A percentile compares a stretch with the other conserved stretches of the same genome.
Evolutionary conservation across 1,140 invertebrate species (phyloP).

Genomic region (Anoplophora glabripennis): DNA sequence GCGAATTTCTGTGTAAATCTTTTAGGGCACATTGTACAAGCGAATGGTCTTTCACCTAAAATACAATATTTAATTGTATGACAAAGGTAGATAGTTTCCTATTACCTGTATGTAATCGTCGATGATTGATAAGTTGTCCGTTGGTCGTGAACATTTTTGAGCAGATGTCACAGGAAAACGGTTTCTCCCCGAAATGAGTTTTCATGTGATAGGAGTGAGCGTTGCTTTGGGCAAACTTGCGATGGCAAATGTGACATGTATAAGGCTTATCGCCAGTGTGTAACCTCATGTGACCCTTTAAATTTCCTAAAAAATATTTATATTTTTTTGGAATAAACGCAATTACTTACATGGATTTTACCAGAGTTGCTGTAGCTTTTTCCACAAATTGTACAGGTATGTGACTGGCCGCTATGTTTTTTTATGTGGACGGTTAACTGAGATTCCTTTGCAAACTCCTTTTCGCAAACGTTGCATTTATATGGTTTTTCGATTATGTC

Average conservation of each 20-base stretch:
- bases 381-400: constrained; percentile 63
- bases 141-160: constrained; percentile 26
- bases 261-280: constrained; percentile 67
- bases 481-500: constrained; percentile 31
- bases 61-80: no score
- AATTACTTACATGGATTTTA: no score
- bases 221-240: constrained; percentile 38
- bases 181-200: constrained; percentile 57
- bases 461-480: constrained; percentile 31
- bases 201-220: constrained; percentile 80
- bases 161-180: constrained; percentile 35
- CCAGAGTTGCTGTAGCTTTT: constrained; percentile 10
- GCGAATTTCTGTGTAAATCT: constrained; percentile 38
- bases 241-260: constrained; percentile 57
- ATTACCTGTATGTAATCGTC: no score
- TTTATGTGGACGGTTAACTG: constrained; percentile 55
- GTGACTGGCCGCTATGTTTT: constrained; percentile 66
- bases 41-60: no score
- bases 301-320: constrained; percentile 24
- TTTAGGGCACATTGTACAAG: constrained; percentile 10
- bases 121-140: no score
- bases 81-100: no score
- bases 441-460: constrained; percentile 41
- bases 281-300: constrained; percentile 48
- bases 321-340: no score